Base-by-base conservation (phyloP, 92 coral and sea anemone genomes). In the Hydrozoanthus gracilis region DNA sequence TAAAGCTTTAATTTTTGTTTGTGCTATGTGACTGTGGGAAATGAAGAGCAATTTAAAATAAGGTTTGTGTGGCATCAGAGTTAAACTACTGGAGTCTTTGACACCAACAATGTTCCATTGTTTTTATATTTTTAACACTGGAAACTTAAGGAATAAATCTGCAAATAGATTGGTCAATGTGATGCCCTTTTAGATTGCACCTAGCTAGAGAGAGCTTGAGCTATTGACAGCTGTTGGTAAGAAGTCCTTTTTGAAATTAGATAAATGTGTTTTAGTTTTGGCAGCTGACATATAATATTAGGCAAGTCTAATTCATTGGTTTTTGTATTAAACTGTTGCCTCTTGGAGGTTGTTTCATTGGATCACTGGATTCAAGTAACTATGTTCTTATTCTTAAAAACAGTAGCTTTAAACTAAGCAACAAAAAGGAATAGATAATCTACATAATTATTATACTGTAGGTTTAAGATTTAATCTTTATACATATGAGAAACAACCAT, bases 111-210 rank as follows among this genome's bases (percentile, higher is more conserved):
- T 11, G 18, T 12, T 80, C 58, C 12, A 48, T 49, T 65, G 75
- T 80, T 16, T 68, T 47, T 48, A 47, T 73, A 76, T 0, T 65
- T 46, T 79, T 56, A 65, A 49, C 65, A 80, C 16, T 80, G 69
- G 66, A 80, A 16, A 16, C 27, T 65, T 79, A 9, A 18, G 74
- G 49, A 65, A 62, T 8, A 52, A 76, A 76, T 13, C 48, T 76
- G 66, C 44, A 54, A 76, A 76, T 76, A 66, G 74, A 48, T 80
- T 46, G 60, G 56, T 14, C 44, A 49, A 48, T 48, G 7, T 20
- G 48, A 14, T 10, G 51, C 58, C 35, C 39, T 80, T 48, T 80
- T 69, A 65, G 85, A 80, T 65, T 45, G 45, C 20, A 65, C 64
- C 58, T 65, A 56, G 39, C 39, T 27, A 27, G 39, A 27, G 39